Conservation (phyloP, 2,113 vertebrate genomes). For the Pogona vitticeps region DNA sequence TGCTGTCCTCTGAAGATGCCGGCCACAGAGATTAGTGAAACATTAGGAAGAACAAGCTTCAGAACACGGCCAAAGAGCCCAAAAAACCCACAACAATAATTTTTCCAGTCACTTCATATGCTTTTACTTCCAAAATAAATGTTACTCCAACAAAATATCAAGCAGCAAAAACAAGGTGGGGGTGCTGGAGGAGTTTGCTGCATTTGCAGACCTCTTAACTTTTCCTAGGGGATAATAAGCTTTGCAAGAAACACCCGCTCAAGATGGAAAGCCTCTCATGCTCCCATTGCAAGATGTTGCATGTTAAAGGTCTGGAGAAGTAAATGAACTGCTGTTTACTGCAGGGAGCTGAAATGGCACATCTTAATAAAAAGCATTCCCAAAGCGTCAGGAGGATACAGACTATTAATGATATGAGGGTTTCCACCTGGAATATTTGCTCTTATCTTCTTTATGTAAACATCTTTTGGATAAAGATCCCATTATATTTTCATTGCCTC, state of each 20-base stretch:
- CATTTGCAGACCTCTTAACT: conserved; percentile 37
- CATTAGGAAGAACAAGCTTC: too few species aligned
- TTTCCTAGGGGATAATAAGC: background rate
- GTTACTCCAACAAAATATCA: background rate
- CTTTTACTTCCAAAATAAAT: conserved; percentile 24
- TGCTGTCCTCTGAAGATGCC: too few species aligned
- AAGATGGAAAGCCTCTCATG: conserved; percentile 53
- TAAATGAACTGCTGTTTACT: conserved; percentile 39
- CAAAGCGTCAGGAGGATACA: background rate
- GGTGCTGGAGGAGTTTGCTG: background rate
- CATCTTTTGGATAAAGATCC: background rate
- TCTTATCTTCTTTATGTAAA: background rate
- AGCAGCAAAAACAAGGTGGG: conserved; percentile 6
- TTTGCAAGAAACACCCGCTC: conserved; percentile 54
- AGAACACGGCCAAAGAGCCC: conserved; percentile 1
- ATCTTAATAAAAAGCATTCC: background rate
- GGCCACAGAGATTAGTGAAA: too few species aligned
- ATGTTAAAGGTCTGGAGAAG: background rate
- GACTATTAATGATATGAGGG: accelerated
- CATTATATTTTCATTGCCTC: background rate
- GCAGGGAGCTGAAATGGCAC: conserved; percentile 11
- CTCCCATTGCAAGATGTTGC: conserved; percentile 34
- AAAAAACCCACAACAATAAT: too few species aligned
- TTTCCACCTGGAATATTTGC: background rate
- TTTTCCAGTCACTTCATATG: conserved; percentile 8